These are phyloP conservation scores for Megamerina dolium DNA, from an alignment of 2,888 invertebrate species.

Conservation along the genomic window DNA sequence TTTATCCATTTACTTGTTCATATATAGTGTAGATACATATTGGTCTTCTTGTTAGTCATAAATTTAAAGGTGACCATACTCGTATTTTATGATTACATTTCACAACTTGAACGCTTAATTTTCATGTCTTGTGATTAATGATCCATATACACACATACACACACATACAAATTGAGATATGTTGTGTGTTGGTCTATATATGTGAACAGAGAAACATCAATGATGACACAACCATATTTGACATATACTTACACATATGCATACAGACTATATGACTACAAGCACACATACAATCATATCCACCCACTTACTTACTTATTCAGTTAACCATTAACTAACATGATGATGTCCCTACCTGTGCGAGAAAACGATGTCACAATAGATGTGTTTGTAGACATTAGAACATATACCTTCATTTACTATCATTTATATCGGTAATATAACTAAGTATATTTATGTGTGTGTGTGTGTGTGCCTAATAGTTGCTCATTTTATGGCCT, in stretches of 20 bases:
- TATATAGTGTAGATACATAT: background rate
- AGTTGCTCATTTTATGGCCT: constrained; percentile 39
- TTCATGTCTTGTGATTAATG: constrained; percentile 10
- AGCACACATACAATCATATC: too few species aligned
- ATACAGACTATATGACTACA: background rate
- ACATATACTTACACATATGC: constrained; percentile 1
- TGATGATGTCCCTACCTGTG: too few species aligned
- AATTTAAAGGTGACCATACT: background rate
- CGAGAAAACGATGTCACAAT: too few species aligned
- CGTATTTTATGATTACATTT: background rate
- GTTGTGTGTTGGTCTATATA: too few species aligned
- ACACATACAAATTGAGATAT: too few species aligned
- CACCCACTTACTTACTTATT: too few species aligned
- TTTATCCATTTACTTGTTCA: background rate
- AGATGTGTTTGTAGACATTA: too few species aligned
- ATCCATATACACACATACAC: too few species aligned
- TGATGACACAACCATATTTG: background rate
- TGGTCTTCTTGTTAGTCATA: background rate
- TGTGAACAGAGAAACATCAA: constrained; percentile 1
- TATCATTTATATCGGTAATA: too few species aligned
- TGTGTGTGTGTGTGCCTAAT: constrained; percentile 4
- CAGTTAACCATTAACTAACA: too few species aligned
- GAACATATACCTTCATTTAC: too few species aligned
- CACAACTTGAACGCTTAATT: constrained; percentile 7
- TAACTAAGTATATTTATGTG: background rate